Base-by-base conservation (phyloP, 2,888 invertebrate species). In the Cynaeus angustus region DNA sequence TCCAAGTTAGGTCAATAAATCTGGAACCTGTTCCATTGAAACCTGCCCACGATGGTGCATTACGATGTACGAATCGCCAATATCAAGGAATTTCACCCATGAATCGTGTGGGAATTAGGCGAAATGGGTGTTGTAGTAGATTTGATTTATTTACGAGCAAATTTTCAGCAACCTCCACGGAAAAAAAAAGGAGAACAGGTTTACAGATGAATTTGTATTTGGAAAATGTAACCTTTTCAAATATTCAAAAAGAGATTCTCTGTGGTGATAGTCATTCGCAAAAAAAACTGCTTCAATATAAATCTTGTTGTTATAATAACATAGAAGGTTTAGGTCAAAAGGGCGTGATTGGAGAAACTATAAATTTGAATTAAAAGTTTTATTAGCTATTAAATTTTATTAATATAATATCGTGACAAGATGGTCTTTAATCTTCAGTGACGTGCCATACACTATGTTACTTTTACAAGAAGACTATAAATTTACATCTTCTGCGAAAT, bases 1-100 rank as follows among this genome's bases (percentile, higher is more conserved):
- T 66, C 56, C 64, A 30, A 55, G 59, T 68, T 59, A 43, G 70
- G 70, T 59, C 66, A 41, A 58, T 67, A 52, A 64, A 68, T 59
- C 67, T 50, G 66, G 71, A 69, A 65, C 66, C 66, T 68, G 71
- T 52, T 71, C 28, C 21, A 48, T 52, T 14, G 14, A 14, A n/a
- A 21, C 8, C 14, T 10, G 13, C 56, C 43, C 56, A 56, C 56
- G 56, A 26, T 56, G 56, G 41, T 9, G n/a, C 28, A 41, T 41
- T 41, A 56, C 43, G 41, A 56, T 21, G 56, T 56, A 41, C 56
- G 43, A 55, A 55, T 30, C 16, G 26, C 3, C 12, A 12, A 7
- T 10, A 13, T 10, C 12, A 12, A 8, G 48, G 48, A 50, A 50
- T 50, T 16, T 46, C 21, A 16, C 21, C 16, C 37, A 37, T 41